Evolutionary conservation across 2,888 invertebrate genomes (phyloP).

Genomic region (Oasisia sp.): DNA sequence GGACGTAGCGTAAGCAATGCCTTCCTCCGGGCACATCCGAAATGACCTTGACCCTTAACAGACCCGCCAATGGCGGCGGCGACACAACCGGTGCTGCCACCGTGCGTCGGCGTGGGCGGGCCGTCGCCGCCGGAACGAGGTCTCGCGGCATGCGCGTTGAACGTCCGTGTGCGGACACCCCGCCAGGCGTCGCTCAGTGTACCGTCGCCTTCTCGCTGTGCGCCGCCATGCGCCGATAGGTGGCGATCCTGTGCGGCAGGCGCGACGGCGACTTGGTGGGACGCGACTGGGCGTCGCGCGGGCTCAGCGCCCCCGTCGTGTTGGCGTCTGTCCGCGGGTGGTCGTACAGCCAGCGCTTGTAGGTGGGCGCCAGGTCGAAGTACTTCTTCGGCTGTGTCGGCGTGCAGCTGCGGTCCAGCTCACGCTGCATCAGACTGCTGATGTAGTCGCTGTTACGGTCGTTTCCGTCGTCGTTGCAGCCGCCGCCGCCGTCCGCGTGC

Average conservation of each 20-base stretch:
- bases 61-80: background rate
- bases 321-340: background rate
- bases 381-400: background rate
- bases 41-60: background rate
- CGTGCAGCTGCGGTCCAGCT: background rate
- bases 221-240: constrained; percentile 13
- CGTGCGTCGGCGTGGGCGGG: background rate
- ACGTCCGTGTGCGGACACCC: background rate
- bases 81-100: background rate
- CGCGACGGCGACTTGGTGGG: background rate
- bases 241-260: background rate
- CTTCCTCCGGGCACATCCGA: background rate
- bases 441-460: background rate
- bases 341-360: background rate
- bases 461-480: background rate
- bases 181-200: background rate
- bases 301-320: background rate
- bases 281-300: background rate
- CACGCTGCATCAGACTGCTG: background rate
- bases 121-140: background rate
- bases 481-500: background rate
- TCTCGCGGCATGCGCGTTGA: background rate
- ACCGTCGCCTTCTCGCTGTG: constrained; percentile 6
- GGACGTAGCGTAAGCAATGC: background rate
- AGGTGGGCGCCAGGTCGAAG: background rate